Evolutionary conservation across 2,888 invertebrate genomes (phyloP).

Genomic region (Ophioninae sp.): DNA sequence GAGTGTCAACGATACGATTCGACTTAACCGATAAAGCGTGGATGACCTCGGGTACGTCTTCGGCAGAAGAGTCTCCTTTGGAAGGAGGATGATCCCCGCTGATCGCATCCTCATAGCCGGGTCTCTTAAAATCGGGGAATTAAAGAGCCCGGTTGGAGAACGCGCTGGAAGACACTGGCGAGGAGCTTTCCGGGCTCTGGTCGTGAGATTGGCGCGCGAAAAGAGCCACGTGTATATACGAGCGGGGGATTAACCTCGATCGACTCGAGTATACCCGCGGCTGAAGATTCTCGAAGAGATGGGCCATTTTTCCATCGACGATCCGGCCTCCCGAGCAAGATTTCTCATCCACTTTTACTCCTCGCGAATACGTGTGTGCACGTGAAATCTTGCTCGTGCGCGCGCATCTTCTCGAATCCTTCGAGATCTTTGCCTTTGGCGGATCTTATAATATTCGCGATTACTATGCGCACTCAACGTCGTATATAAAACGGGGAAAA

Average conservation of each 20-base stretch:
- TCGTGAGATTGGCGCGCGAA: slow-evolving; percentile 46
- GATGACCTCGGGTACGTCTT: slow-evolving; percentile 14
- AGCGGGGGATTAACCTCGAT: slow-evolving; percentile 58
- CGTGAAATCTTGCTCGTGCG: slow-evolving; percentile 2
- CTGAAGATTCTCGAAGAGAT: slow-evolving; percentile 40
- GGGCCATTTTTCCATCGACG: slow-evolving; percentile 44
- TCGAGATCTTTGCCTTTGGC: slow-evolving; percentile 62
- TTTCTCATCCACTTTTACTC: slow-evolving; percentile 57
- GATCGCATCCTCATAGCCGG: slow-evolving; percentile 28
- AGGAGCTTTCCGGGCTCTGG: slow-evolving; percentile 41
- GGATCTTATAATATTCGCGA: slow-evolving; percentile 66
- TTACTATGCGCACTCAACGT: slow-evolving; percentile 68
- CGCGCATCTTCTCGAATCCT: slow-evolving; percentile 27
- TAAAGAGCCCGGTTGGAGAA: slow-evolving; percentile 37
- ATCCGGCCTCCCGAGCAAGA: slow-evolving; percentile 58
- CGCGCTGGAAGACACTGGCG: neutral
- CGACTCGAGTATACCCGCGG: slow-evolving; percentile 25
- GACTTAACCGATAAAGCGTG: slow-evolving; percentile 15
- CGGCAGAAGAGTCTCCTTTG: slow-evolving; percentile 1
- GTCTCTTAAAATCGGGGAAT: slow-evolving; percentile 55
- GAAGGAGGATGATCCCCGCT: slow-evolving; percentile 39
- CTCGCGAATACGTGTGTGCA: neutral
- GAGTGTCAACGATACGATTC: slow-evolving; percentile 2
- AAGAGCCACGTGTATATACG: slow-evolving; percentile 1
- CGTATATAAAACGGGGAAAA: slow-evolving; percentile 62